Percentiles rank a stretch among this genome's conserved stretches.
Conservation (phyloP, 2,113 vertebrate species). For the Tetrax tetrax region DNA sequence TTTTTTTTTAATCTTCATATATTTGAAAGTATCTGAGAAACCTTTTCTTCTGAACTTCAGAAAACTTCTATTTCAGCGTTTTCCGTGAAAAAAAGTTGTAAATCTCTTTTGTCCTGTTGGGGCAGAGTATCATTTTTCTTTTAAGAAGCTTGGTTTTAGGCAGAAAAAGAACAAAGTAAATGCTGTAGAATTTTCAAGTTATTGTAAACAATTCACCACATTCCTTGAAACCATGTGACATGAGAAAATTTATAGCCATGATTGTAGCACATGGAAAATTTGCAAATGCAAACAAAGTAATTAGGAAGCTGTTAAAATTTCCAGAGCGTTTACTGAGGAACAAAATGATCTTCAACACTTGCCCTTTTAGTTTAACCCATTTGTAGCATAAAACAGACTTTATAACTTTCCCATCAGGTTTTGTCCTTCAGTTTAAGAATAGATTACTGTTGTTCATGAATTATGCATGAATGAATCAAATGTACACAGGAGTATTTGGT, state of each 20-base stretch:
- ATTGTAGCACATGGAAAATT: slow-evolving; percentile 56
- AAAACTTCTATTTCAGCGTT: background rate
- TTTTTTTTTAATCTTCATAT: background rate
- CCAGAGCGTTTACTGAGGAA: slow-evolving; percentile 36
- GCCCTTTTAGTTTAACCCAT: slow-evolving; percentile 30
- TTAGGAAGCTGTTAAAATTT: slow-evolving; percentile 63
- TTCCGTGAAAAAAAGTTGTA: background rate
- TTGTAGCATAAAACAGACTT: background rate
- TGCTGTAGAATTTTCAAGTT: background rate
- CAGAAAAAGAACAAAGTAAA: background rate
- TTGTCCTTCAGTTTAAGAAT: background rate
- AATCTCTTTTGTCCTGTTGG: background rate
- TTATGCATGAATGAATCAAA: background rate
- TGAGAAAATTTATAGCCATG: background rate
- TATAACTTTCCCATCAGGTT: background rate
- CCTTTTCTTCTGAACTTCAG: background rate
- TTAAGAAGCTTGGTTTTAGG: background rate
- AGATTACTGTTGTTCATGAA: fast-evolving
- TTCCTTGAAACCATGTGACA: slow-evolving; percentile 15
- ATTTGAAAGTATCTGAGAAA: background rate
- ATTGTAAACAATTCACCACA: slow-evolving; percentile 29
- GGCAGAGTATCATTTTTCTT: background rate
- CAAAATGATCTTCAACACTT: slow-evolving; percentile 18
- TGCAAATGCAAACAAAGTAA: slow-evolving; percentile 58
- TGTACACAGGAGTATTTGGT: background rate